Conservation (phyloP, 1,140 invertebrate genomes). For the Drosophila sp. region DNA sequence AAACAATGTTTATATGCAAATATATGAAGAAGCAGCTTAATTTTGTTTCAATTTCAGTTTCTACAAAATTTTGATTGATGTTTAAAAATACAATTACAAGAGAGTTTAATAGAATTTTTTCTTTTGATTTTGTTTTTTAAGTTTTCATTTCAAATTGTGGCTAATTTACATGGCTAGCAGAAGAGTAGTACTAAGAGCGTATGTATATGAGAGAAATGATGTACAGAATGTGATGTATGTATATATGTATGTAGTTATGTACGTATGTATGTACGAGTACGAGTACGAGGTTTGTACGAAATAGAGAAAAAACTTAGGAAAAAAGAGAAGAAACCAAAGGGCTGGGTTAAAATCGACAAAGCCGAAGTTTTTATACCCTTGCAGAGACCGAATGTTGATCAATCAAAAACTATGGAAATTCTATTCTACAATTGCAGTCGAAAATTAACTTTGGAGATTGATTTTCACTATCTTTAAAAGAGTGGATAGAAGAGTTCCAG, state of each 20-base stretch:
- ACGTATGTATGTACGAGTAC: slow-evolving; percentile 7
- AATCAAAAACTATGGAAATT: neutral
- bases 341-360: neutral
- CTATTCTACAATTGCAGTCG: too few relatives aligned
- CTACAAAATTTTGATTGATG: slow-evolving; percentile 71
- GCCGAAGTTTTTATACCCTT: neutral
- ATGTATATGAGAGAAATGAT: slow-evolving; percentile 45
- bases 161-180: slow-evolving; percentile 74
- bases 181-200: slow-evolving; percentile 75
- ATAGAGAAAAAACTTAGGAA: neutral
- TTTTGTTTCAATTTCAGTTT: slow-evolving; percentile 32
- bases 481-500: too few relatives aligned
- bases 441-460: too few relatives aligned
- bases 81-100: slow-evolving; percentile 37
- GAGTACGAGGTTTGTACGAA: slow-evolving; percentile 1
- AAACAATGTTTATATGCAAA: slow-evolving; percentile 63
- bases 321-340: neutral
- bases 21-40: slow-evolving; percentile 63
- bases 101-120: slow-evolving; percentile 30
- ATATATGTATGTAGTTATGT: slow-evolving; percentile 26
- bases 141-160: slow-evolving; percentile 45
- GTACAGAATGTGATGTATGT: slow-evolving; percentile 16
- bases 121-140: slow-evolving; percentile 35
- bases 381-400: neutral
- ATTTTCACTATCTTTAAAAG: too few relatives aligned